Evolutionary conservation across 2,113 vertebrate genomes (phyloP).

Genomic region (Tupaia tana): DNA sequence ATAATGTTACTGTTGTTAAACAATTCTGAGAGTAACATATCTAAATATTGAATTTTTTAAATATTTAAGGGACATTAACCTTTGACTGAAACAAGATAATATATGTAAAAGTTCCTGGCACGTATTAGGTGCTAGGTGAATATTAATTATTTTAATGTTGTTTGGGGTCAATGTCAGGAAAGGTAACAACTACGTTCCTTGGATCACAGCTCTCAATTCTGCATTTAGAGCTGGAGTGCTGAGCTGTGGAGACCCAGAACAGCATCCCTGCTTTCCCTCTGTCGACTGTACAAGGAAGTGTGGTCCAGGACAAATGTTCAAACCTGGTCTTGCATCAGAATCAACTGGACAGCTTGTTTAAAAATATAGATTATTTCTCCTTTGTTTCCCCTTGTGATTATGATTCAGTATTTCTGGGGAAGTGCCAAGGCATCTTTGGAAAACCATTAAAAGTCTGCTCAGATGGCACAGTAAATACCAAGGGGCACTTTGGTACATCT

Average conservation of each 20-base stretch:
- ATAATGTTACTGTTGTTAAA: conserved; percentile 30
- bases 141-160: conserved; percentile 45
- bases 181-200: background rate
- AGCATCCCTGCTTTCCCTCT: background rate
- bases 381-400: conserved; percentile 62
- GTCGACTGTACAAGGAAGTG: background rate
- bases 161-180: conserved; percentile 38
- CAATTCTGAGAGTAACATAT: background rate
- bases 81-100: conserved; percentile 59
- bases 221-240: background rate
- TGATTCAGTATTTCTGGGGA: conserved; percentile 58
- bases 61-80: conserved; percentile 56
- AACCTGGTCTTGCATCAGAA: background rate
- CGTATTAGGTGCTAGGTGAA: conserved; percentile 33
- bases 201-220: background rate
- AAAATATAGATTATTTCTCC: conserved; percentile 38
- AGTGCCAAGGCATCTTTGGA: conserved; percentile 52
- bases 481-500: background rate
- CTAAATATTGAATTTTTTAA: conserved; percentile 32
- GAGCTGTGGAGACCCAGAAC: background rate
- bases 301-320: background rate
- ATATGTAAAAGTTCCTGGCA: conserved; percentile 42
- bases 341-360: conserved; percentile 9
- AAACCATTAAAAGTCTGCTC: conserved; percentile 56
- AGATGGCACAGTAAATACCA: conserved; percentile 2